Conservation (phyloP, 2,888 invertebrate genomes). For the Alviniconcha strummeri region DNA sequence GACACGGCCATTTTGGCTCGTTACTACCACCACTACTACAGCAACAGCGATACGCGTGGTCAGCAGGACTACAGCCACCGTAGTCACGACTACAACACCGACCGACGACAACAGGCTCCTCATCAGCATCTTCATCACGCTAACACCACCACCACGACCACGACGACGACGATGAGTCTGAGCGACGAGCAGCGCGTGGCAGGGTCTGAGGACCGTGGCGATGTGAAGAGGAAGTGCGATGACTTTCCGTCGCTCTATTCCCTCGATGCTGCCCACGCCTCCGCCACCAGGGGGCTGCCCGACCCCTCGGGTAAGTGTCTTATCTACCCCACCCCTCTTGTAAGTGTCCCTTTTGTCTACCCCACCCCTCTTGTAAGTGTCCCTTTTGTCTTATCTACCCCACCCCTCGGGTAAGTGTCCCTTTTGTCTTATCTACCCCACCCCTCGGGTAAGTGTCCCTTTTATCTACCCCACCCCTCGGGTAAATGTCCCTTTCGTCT, state of each 20-base stretch:
- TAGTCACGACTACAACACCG: background rate
- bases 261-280: slow-evolving; percentile 73
- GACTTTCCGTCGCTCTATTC: slow-evolving; percentile 92
- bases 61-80: background rate
- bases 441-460: too few species aligned
- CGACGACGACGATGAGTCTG: slow-evolving; percentile 47
- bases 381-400: background rate
- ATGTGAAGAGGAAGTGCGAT: slow-evolving; percentile 79
- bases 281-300: slow-evolving; percentile 46
- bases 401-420: too few species aligned
- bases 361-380: too few species aligned
- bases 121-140: slow-evolving; percentile 21
- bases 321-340: too few species aligned
- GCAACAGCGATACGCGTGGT: background rate
- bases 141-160: slow-evolving; percentile 3
- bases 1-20: slow-evolving; percentile 34
- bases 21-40: slow-evolving; percentile 31
- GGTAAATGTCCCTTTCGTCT: too few species aligned
- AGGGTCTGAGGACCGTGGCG: slow-evolving; percentile 69
- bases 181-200: slow-evolving; percentile 69
- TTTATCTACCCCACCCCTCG: too few species aligned
- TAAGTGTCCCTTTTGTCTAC: too few species aligned
- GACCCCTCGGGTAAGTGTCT: slow-evolving; percentile 57
- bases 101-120: background rate
- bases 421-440: too few species aligned